Base-by-base conservation (phyloP, 2,113 vertebrate genomes). In the Perccottus glenii region DNA sequence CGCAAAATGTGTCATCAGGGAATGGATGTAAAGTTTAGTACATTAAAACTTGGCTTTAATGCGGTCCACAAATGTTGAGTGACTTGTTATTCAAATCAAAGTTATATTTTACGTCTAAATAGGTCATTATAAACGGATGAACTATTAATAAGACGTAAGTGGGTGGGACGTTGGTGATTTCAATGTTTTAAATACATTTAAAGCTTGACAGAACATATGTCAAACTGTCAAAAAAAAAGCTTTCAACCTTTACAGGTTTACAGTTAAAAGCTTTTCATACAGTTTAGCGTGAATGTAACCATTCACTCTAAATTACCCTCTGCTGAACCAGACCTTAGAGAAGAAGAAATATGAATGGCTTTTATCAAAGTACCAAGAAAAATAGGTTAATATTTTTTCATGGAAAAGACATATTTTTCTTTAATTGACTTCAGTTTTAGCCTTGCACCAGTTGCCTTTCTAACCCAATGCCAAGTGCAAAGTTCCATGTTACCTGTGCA, bases 171-270 rank as follows among this genome's bases (percentile, higher is more conserved):
- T 71, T 66, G 46, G 66, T 73, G 51, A 60, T 47, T 38, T 75
- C 56, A 61, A 51, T 79, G 77, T 76, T 70, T 46, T 46, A 61
- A 60, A 74, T 60, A 15, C 55, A 55, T 72, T 64, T 69, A 67
- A 68, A 81, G 64, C 53, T 6, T n/a, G 53, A 43, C 56, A 68
- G 46, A 72, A 65, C 38, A 67, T 45, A 47, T 66, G 64, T 60
- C 40, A 77, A 53, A 78, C 15, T 44, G 56, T 57, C 58, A 27
- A 27, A 27, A 27, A 70, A 61, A 86, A 74, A 69, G 81, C 68
- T 77, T 74, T 74, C 27, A 74, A 66, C 19, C 43, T 5, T 16
- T 35, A 50, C 56, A 43, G 16, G 64, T 55, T 38, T 44, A 43
- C 6, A 46, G n/a, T 38, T 6, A 73, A 75, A 44, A 76, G 73